Conservation (phyloP, 2,797 vertebrate genomes). For the Spinus pinus region DNA sequence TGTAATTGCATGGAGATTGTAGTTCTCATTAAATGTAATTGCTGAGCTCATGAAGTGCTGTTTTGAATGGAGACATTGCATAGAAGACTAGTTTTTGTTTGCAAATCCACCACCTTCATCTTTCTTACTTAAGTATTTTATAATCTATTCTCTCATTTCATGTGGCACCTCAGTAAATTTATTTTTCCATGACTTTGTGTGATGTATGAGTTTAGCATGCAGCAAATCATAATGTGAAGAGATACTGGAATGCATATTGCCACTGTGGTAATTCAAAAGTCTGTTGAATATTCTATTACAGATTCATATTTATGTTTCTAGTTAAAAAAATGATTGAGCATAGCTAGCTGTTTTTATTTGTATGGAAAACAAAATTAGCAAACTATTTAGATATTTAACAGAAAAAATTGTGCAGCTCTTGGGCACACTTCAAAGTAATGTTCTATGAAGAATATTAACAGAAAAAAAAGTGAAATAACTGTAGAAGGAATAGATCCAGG, state of each 20-base stretch:
- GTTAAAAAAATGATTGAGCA: neutral
- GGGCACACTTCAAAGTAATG: neutral
- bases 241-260: neutral
- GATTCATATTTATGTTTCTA: constrained; percentile 7
- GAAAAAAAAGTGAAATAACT: neutral
- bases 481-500: neutral
- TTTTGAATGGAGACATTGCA: constrained; percentile 22
- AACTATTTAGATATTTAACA: neutral
- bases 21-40: constrained; percentile 37
- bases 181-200: neutral
- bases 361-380: neutral
- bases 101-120: constrained; percentile 12
- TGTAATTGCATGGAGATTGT: constrained; percentile 28
- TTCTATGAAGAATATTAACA: neutral
- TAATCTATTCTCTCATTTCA: neutral
- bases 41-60: constrained; percentile 20
- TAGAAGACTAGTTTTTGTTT: constrained; percentile 34
- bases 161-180: neutral
- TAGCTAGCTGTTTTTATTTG: constrained; percentile 8
- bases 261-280: constrained; percentile 12
- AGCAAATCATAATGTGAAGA: neutral
- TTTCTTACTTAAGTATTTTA: constrained; percentile 41
- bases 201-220: neutral
- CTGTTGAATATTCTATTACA: constrained; percentile 24
- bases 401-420: neutral